Conservation (phyloP, 37 sponge, comb jelly and placozoan species). For the Mnemiopsis leidyi region DNA sequence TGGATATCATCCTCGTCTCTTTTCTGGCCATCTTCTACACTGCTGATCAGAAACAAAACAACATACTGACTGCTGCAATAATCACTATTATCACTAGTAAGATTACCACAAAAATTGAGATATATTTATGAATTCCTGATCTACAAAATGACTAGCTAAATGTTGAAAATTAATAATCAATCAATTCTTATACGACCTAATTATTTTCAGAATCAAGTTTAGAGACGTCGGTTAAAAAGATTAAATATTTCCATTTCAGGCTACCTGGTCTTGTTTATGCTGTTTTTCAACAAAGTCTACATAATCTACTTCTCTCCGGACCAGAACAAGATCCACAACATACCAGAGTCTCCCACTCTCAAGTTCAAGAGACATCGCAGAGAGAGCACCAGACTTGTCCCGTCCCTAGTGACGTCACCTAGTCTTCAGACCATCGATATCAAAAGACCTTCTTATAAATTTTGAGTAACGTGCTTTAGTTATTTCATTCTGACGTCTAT, state of each 20-base stretch:
- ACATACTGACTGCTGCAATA: neutral
- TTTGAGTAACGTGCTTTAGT: no score
- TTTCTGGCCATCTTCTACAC: neutral
- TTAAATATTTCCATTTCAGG: no score
- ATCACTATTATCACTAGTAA: neutral
- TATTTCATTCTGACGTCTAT: no score
- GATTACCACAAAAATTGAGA: neutral
- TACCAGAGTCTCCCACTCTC: conserved; percentile 57
- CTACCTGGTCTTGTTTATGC: neutral
- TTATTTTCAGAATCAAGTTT: no score
- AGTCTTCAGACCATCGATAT: neutral
- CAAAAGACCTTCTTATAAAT: no score
- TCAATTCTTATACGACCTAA: no score
- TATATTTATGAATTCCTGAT: no score
- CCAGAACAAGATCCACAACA: conserved; percentile 53
- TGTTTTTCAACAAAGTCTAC: conserved; percentile 51
- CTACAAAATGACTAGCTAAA: no score
- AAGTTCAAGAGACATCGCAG: conserved; percentile 7
- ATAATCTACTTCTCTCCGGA: conserved; percentile 48
- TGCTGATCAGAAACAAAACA: neutral
- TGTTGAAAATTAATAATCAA: neutral
- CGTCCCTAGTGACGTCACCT: neutral
- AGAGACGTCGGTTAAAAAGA: no score
- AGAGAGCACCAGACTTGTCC: neutral
- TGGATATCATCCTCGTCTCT: conserved; percentile 17